These are phyloP conservation scores for Chloroceryle inda DNA, from an alignment of 2,797 vertebrate species.

Conservation along the genomic window DNA sequence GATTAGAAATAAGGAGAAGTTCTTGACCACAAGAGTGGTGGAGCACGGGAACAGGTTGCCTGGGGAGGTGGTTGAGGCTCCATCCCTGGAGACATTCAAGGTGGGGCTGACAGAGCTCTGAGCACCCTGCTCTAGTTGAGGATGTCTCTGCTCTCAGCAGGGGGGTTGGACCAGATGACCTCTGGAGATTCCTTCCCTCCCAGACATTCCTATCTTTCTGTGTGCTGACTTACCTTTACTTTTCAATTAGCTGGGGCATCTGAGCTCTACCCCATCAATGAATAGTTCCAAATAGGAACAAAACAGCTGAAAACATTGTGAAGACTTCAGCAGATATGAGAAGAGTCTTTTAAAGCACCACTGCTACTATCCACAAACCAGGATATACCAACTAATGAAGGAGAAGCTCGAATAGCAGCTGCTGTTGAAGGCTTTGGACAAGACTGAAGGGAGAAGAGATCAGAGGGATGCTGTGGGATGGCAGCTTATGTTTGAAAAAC, in stretches of 20 bases:
- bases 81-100: too few relatives aligned
- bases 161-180: too few relatives aligned
- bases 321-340: neutral
- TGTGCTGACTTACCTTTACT: neutral
- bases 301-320: neutral
- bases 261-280: neutral
- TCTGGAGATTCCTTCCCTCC: too few relatives aligned
- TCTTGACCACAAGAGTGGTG: too few relatives aligned
- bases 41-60: too few relatives aligned
- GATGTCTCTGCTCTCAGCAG: too few relatives aligned
- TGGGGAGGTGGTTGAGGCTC: too few relatives aligned
- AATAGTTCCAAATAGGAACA: neutral
- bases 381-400: neutral
- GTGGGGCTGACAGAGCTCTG: too few relatives aligned
- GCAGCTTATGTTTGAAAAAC: neutral
- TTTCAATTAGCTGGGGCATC: neutral
- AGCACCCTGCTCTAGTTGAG: too few relatives aligned
- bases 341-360: neutral
- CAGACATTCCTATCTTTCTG: too few relatives aligned
- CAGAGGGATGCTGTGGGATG: neutral
- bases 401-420: neutral
- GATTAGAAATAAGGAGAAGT: too few relatives aligned
- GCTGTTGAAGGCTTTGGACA: conserved; percentile 6
- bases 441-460: neutral
- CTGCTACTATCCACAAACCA: neutral